phyloP scores from a whole-genome alignment of 2,797 vertebrate genomes.

The Parauchenoglanis punctatus region DNA sequence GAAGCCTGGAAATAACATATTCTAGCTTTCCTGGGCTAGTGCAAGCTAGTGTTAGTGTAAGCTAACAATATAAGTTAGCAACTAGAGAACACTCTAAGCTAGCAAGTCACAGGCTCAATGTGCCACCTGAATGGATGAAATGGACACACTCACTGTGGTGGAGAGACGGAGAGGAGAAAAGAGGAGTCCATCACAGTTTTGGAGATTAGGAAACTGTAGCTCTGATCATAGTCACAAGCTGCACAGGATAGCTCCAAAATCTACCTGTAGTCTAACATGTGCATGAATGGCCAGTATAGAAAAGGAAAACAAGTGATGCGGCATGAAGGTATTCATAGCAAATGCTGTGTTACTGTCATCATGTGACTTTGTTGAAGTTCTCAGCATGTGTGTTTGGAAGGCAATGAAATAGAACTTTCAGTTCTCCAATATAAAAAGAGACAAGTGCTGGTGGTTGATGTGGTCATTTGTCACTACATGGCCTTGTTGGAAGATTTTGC shows the following conservation, averaged over 20 bases:
- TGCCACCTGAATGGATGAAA: background rate
- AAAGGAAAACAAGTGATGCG: background rate
- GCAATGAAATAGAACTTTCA: background rate
- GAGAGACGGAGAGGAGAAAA: background rate
- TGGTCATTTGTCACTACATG: background rate
- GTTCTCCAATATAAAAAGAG: background rate
- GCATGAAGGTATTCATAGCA: background rate
- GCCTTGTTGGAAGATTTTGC: background rate
- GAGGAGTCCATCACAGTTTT: background rate
- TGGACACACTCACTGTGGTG: background rate
- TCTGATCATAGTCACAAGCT: background rate
- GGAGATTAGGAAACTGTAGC: background rate
- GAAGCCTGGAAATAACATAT: background rate
- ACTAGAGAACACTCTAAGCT: too few species aligned
- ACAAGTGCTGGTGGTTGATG: background rate
- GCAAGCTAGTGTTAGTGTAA: background rate
- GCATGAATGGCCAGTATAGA: background rate
- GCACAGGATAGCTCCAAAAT: background rate
- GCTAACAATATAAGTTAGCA: background rate
- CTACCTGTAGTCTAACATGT: background rate
- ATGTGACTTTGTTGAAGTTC: too few species aligned
- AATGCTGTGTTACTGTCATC: background rate
- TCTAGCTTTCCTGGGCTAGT: background rate
- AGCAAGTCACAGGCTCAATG: background rate
- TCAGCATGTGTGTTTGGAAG: too few species aligned